phyloP scores from a whole-genome alignment of 2,113 vertebrate genomes.

The Pseudopodoces humilis region DNA sequence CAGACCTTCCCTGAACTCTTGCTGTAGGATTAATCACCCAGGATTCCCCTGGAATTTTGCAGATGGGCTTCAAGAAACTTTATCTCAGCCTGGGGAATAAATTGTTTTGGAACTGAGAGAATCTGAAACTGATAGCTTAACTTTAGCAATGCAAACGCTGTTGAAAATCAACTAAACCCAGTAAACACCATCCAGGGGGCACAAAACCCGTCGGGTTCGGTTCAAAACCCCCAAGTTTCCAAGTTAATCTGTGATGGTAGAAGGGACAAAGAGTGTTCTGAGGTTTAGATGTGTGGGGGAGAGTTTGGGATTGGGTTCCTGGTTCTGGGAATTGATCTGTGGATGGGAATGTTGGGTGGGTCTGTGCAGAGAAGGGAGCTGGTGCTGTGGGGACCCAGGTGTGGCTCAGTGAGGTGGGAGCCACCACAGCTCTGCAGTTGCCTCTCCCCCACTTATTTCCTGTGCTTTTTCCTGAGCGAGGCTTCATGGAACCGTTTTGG shows the following conservation, averaged over 20 bases:
- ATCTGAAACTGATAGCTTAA: background rate
- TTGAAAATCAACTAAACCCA: accelerated
- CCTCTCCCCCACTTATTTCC: background rate
- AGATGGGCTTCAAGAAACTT: background rate
- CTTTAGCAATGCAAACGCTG: background rate
- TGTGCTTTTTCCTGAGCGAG: background rate
- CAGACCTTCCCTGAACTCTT: background rate
- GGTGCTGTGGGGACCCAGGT: background rate
- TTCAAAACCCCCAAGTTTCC: background rate
- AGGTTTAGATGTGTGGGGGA: background rate
- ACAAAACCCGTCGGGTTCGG: background rate
- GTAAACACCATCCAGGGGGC: background rate
- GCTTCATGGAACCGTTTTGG: background rate
- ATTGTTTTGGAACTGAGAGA: background rate
- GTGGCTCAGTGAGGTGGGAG: constrained; percentile 31
- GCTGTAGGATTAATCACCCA: background rate
- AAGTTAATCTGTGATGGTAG: background rate
- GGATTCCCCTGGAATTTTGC: background rate
- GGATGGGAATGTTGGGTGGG: background rate
- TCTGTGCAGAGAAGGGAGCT: background rate
- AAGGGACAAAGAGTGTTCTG: background rate
- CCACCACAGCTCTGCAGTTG: background rate
- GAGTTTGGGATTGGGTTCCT: background rate
- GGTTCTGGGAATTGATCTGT: background rate
- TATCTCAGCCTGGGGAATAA: background rate